Base-by-base conservation (phyloP, 92 coral and sea anemone species). In the Diadumene lineata region DNA sequence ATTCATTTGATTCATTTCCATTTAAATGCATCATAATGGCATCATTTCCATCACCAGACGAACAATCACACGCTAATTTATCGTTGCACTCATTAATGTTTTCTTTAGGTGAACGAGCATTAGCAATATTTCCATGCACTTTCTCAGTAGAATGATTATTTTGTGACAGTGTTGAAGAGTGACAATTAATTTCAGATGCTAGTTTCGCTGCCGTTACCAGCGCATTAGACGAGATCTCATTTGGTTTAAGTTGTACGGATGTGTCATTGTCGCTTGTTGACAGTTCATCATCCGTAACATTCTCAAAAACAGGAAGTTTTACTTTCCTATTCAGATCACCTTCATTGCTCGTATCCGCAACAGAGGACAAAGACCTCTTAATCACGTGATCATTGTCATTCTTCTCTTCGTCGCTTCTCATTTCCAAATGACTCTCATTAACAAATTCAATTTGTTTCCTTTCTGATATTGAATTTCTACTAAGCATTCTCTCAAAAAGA, bases 211-310 rank as follows among this genome's bases (percentile, higher is more conserved):
- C 43, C 23, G 68, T 28, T 28, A 62, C 68, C 29, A 62, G 68
- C 38, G 64, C 43, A 62, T 72, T 72, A 33, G 77, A 72, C n/a
- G 66, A 56, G 9, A 61, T 26, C 9, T 56, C 63, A 56, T 56
- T 72, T 21, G 19, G 21, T 72, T 72, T 56, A 24, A 56, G 50
- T 43, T 56, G 77, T 7, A 31, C 77, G 50, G 77, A 72, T 60
- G 27, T 66, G 1, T 87, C 96, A 50, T 72, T 76, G 71, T 90
- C 96, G 67, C 87, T 85, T 17, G 70, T 69, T 25, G 85, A 28
- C 27, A 88, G 75, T 56, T 91, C 97, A 64, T 91, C 97, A 69
- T 91, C 97, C 65, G 97, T 84, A 56, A 91, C 97, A 63, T 91
- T 91, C 68, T 91, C 97, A 79, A 91, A 87, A 68, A 79, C 77